Conservation (phyloP, 2,888 invertebrate genomes). For the Watsonalla cultraria region DNA sequence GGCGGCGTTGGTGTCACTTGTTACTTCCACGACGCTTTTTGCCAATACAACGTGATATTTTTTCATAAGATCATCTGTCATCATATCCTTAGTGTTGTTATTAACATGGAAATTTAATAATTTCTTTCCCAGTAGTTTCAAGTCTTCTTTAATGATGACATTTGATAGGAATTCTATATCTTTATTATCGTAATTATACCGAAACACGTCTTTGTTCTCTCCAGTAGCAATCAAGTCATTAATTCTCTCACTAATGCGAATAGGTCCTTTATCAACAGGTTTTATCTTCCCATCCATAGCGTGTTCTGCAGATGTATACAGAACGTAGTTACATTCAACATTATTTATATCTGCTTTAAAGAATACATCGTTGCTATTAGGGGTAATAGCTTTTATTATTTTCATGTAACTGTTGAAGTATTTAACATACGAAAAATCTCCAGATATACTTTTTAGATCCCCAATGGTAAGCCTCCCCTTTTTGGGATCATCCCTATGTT, state of each 20-base stretch:
- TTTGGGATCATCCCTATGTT: conserved; percentile 7
- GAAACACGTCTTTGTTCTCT: conserved; percentile 2
- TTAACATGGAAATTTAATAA: conserved; percentile 3
- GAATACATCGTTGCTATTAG: not conserved
- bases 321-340: conserved; percentile 6
- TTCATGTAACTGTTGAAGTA: conserved; percentile 7
- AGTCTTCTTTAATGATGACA: conserved; percentile 1
- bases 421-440: conserved; percentile 5
- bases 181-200: conserved; percentile 4
- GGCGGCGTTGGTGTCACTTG: not conserved
- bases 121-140: conserved; percentile 5
- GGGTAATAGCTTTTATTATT: conserved; percentile 1
- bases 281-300: not conserved
- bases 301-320: conserved; percentile 6
- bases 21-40: not conserved
- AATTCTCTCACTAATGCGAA: conserved; percentile 3
- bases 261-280: not conserved
- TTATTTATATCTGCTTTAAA: conserved; percentile 4
- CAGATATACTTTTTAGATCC: conserved; percentile 2
- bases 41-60: conserved; percentile 7
- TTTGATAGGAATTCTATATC: conserved; percentile 3
- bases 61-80: conserved; percentile 6
- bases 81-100: conserved; percentile 6
- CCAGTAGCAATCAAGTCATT: conserved; percentile 5
- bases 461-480: conserved; percentile 4